Evolutionary conservation across 2,888 invertebrate genomes (phyloP).

Genomic region (Druceiella hillmani): DNA sequence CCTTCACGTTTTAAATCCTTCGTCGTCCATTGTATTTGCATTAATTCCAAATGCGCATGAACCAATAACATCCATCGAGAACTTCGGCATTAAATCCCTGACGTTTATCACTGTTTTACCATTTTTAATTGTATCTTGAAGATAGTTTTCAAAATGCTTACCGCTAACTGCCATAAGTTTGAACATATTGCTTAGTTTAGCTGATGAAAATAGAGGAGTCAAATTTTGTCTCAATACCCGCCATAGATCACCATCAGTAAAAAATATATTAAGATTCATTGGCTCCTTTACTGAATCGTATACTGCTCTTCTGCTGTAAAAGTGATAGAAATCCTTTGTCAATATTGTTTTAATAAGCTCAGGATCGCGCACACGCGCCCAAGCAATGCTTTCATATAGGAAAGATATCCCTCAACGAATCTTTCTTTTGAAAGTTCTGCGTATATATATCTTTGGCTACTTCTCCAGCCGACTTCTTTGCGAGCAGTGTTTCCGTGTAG

Average conservation of each 20-base stretch:
- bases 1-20: slow-evolving; percentile 15
- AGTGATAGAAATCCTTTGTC: slow-evolving; percentile 9
- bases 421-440: no score
- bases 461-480: no score
- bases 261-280: slow-evolving; percentile 3
- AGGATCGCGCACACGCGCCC: no score
- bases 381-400: no score
- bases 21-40: slow-evolving; percentile 23
- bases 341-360: slow-evolving; percentile 4
- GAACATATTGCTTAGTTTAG: slow-evolving; percentile 7
- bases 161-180: background rate
- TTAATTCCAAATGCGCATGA: slow-evolving; percentile 27
- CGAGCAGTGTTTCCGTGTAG: no score
- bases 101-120: background rate
- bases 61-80: slow-evolving; percentile 17
- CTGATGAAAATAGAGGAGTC: slow-evolving; percentile 6
- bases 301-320: slow-evolving; percentile 3
- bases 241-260: slow-evolving; percentile 5
- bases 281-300: background rate
- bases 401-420: no score
- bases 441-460: no score
- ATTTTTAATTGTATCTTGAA: background rate
- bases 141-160: background rate
- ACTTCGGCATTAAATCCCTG: background rate
- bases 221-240: slow-evolving; percentile 3